Evolutionary conservation across 1,140 invertebrate species (phyloP).

Genomic region (Tribolium castaneum): DNA sequence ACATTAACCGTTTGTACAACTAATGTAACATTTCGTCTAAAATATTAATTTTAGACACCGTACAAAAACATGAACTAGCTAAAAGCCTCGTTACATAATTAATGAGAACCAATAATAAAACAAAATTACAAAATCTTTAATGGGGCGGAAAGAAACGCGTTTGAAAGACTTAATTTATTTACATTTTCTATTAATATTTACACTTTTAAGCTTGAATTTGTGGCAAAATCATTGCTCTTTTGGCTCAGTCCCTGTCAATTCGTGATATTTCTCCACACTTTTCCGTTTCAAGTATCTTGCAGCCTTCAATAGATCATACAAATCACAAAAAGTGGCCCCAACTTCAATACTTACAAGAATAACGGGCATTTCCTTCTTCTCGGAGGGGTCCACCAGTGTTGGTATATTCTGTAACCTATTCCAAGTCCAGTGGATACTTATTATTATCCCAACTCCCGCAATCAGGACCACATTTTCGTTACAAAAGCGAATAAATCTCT

Average conservation of each 20-base stretch:
- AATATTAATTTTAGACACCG: too few relatives aligned
- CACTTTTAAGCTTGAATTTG: background rate
- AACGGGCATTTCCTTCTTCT: constrained; percentile 64
- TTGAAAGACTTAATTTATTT: background rate
- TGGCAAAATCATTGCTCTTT: background rate
- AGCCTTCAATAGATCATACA: constrained; percentile 11
- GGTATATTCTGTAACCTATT: constrained; percentile 66
- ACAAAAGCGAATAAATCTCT: constrained; percentile 56
- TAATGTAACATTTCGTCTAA: too few relatives aligned
- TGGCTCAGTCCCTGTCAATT: background rate
- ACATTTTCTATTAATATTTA: background rate
- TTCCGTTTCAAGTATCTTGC: constrained; percentile 41
- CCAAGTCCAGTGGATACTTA: constrained; percentile 68
- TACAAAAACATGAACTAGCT: too few relatives aligned
- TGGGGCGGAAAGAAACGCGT: too few relatives aligned
- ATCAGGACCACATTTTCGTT: constrained; percentile 65
- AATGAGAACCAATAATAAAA: too few relatives aligned
- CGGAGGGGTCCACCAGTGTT: constrained; percentile 63
- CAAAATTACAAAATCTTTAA: too few relatives aligned
- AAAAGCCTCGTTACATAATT: too few relatives aligned
- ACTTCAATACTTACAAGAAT: constrained; percentile 58
- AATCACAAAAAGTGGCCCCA: background rate
- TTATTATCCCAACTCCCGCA: constrained; percentile 65
- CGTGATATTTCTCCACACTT: constrained; percentile 2
- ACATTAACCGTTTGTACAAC: too few relatives aligned